Evolutionary conservation across 2,113 vertebrate genomes (phyloP), one percentile per base, ranked within the genome.

Genomic region (Lota lota): DNA sequence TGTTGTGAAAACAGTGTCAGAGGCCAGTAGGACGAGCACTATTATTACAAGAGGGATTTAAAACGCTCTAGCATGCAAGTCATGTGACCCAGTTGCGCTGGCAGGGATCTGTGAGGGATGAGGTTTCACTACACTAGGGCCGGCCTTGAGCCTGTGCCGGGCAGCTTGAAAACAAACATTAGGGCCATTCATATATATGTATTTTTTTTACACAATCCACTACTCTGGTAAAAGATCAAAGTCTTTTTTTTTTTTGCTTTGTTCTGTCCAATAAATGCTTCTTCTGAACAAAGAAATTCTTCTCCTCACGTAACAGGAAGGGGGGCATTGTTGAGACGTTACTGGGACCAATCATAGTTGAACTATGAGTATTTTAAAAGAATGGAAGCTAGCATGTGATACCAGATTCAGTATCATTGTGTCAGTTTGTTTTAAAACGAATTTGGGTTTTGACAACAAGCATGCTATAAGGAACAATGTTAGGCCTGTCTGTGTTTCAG

Each of bases 1-100:
- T 69, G 67, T 76, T 76, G 79, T 78, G 64, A 66, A 80, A 70
- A 82, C 76, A 66, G 73, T 78, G 72, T 77, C 28, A 22, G 57
- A 70, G 83, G 84, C 81, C 77, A 79, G 68, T 66, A 64, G 74
- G 79, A 85, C 82, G 79, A 5, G 73, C 78, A 83, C 70, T 84
- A 82, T 83, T 83, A 88, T 87, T 86, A 86, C 53, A 1, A 72
- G 68, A 77, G 75, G 78, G 81, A 82, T 80, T 88, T 86, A 77
- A 88, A 85, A 72, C 67, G 47, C 70, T 74, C 75, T 69, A 77
- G 79, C 83, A 88, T 76, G 79, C 73, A 70, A 90, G 83, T 85
- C 85, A 81, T 83, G 77, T 90, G 87, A 89, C 86, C 89, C 86
- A 77, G 83, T 89, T 88, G 79, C 83, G 63, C 77, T 66, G 40